phyloP scores from a whole-genome alignment of 2,113 vertebrate genomes.

The Nothoprocta pentlandii region DNA sequence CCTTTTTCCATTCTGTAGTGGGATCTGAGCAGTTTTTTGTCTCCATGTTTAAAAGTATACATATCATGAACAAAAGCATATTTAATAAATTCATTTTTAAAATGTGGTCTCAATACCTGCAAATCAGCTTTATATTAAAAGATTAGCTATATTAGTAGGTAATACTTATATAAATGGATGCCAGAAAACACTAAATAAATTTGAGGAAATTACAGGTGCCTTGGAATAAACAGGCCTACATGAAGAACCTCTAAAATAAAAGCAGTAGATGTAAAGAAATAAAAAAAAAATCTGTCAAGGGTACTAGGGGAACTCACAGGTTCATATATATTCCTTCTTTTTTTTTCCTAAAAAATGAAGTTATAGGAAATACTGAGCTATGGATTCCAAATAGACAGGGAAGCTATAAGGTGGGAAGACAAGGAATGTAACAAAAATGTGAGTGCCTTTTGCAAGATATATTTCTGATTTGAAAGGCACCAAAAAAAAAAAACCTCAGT shows the following conservation, averaged over 20 bases:
- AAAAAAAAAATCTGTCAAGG: constrained; percentile 4
- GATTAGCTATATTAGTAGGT: constrained; percentile 13
- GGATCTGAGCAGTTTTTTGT: neutral
- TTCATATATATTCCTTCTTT: neutral
- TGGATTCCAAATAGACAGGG: neutral
- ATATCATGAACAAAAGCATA: neutral
- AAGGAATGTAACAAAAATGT: constrained; percentile 23
- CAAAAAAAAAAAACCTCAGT: constrained; percentile 29
- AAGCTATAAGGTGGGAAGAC: constrained; percentile 20
- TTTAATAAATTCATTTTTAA: constrained; percentile 7
- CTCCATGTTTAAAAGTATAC: neutral
- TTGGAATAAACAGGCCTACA: neutral
- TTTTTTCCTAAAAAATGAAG: neutral
- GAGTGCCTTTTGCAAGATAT: constrained; percentile 11
- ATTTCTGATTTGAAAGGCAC: constrained; percentile 51
- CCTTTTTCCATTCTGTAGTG: neutral
- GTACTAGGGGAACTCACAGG: neutral
- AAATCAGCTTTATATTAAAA: constrained; percentile 46
- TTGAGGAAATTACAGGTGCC: constrained; percentile 12
- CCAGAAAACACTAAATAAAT: constrained; percentile 35
- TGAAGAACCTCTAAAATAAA: constrained; percentile 22
- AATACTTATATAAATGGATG: constrained; percentile 55
- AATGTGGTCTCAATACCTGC: constrained; percentile 19
- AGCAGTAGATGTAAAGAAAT: neutral
- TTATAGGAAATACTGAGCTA: constrained; percentile 3